These are phyloP conservation scores for Anthrax anthrax DNA, from an alignment of 2,888 invertebrate genomes.

Conservation along the genomic window DNA sequence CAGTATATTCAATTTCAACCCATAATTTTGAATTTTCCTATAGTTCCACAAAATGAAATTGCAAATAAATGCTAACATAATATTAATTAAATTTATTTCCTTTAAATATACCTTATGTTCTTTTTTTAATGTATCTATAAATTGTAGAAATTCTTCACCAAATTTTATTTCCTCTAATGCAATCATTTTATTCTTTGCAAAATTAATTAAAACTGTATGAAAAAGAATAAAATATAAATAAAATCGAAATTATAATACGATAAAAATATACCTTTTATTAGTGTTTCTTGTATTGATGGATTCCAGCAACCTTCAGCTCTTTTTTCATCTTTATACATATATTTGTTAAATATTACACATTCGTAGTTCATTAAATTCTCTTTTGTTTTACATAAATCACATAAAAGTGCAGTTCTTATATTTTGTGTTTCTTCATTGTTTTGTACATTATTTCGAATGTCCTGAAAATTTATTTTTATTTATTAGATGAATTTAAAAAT, in stretches of 20 bases:
- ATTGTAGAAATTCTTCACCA: conserved; percentile 38
- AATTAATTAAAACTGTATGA: conserved; percentile 30
- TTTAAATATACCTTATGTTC: conserved; percentile 44
- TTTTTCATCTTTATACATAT: conserved; percentile 31
- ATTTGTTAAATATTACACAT: conserved; percentile 40
- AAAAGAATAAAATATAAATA: neutral
- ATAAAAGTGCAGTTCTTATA: too few relatives aligned
- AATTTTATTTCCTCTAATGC: conserved; percentile 30
- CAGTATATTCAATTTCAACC: conserved; percentile 32
- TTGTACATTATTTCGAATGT: neutral
- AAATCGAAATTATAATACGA: neutral
- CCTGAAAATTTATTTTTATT: conserved; percentile 8
- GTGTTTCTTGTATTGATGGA: conserved; percentile 42
- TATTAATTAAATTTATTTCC: too few relatives aligned
- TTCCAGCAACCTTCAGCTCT: conserved; percentile 47
- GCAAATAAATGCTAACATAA: neutral
- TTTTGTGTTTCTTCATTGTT: too few relatives aligned
- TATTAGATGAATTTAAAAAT: neutral
- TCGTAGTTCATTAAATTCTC: conserved; percentile 37
- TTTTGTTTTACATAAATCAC: conserved; percentile 36
- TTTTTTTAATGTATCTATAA: conserved; percentile 46
- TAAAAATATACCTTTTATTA: conserved; percentile 36
- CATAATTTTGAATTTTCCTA: conserved; percentile 28
- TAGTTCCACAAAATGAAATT: neutral
- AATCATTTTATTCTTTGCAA: conserved; percentile 29